These are phyloP conservation scores for Pangasius krempfi DNA, from an alignment of 2,797 vertebrate genomes.

Conservation along the genomic window DNA sequence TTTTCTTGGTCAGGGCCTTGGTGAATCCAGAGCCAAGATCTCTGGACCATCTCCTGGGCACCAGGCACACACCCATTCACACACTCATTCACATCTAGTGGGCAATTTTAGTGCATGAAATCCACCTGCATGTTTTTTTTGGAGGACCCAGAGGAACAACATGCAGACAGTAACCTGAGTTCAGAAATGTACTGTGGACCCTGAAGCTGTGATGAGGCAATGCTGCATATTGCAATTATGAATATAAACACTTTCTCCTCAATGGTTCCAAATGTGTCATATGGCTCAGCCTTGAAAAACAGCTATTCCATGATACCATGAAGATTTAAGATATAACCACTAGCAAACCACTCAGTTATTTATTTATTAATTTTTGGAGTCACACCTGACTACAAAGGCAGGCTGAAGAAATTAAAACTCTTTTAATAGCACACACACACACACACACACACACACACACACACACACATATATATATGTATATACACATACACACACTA, in stretches of 20 bases:
- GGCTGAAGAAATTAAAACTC: neutral
- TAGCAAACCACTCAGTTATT: constrained; percentile 3
- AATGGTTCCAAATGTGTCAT: neutral
- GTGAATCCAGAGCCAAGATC: neutral
- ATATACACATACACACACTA: too few relatives aligned
- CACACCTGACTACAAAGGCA: neutral
- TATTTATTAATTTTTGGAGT: neutral
- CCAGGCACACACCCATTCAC: neutral
- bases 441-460: too few relatives aligned
- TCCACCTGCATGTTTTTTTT: constrained; percentile 3
- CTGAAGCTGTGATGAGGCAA: neutral
- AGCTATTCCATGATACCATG: neutral
- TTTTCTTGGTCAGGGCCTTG: neutral
- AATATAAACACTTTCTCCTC: neutral
- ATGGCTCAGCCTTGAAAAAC: neutral
- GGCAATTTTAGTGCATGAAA: neutral
- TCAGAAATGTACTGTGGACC: neutral
- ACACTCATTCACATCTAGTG: neutral
- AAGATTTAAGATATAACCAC: constrained; percentile 1
- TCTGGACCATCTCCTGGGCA: too few relatives aligned
- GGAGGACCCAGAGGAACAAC: neutral
- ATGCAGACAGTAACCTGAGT: neutral
- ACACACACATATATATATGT: too few relatives aligned
- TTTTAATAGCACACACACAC: neutral
- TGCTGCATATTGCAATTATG: neutral